Base-by-base conservation (phyloP, 2,113 vertebrate species). In the Daphoenositta chrysoptera region DNA sequence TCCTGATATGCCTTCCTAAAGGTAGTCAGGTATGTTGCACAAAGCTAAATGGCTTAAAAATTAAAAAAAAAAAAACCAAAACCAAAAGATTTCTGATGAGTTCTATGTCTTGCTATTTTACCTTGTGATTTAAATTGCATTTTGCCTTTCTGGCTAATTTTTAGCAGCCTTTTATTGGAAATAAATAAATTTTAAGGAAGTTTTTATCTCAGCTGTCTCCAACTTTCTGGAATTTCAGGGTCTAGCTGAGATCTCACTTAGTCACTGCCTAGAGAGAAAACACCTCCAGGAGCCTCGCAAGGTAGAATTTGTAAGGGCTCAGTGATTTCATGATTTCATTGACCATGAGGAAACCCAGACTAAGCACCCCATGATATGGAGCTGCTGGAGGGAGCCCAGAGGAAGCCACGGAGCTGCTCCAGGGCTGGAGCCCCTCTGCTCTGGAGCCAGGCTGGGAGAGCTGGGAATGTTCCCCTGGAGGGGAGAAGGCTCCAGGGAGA, bases 331-430 rank as follows among this genome's bases (percentile, higher is more conserved):
- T 48, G 0, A 47, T 54, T 68, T 72, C 15, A n/a, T 7, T 69
- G 23, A 4, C 18, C 70, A 2, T 45, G 75, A 56, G n/a, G 14
- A 79, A 79, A 56, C 4, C 15, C 56, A 76, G 60, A 35, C 3
- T 5, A 1, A 63, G 14, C 11, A 61, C 3, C 2, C 39, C 22
- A 21, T 21, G 4, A 14, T 1, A 2, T 14, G 28, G 58, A 81
- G 20, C 37, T 66, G 35, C 44, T 65, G 51, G 5, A 42, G 31
- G 0, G 16, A 50, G 33, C 1, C 28, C 54, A 51, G 39, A 44
- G 22, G 18, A 12, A 22, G 5, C 12, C 33, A 28, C 0, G 0
- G 58, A 57, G 10, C 0, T 81, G 33, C 19, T 73, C 28, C 0
- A 1, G 3, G 37, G 15, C 44, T 58, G 68, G 21, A 85, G n/a